A percentile compares a stretch with the other conserved stretches of the same genome.
phyloP scores from a whole-genome alignment of 1,140 invertebrate species.

The Latrodectus geometricus region DNA sequence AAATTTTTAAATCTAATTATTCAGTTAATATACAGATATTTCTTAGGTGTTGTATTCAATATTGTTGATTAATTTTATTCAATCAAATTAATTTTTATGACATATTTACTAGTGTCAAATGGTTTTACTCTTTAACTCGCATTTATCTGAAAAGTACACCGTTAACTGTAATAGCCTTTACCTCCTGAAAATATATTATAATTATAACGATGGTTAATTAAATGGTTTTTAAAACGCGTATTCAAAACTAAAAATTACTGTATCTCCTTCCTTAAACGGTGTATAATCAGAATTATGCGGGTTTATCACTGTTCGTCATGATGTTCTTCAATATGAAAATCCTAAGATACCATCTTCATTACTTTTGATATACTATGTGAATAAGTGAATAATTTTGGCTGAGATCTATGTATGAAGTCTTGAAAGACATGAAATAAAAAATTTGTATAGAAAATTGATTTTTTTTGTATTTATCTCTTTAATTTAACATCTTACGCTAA shows the following conservation, averaged over 20 bases:
- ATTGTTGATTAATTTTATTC: no score
- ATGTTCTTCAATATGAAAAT: not conserved
- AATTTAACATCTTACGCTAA: no score
- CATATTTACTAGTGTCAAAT: not conserved
- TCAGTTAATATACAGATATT: no score
- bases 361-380: conserved; percentile 46
- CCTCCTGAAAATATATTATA: not conserved
- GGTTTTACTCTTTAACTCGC: not conserved
- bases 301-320: not conserved
- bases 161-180: not conserved
- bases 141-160: not conserved
- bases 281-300: not conserved
- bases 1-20: not conserved
- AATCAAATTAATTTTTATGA: no score
- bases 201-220: no score
- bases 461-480: no score
- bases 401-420: conserved; percentile 50
- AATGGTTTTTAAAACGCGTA: no score
- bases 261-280: not conserved
- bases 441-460: conserved; percentile 53
- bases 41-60: no score
- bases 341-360: conserved; percentile 41
- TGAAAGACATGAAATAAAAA: conserved; percentile 50
- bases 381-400: conserved; percentile 28
- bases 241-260: not conserved